Evolutionary conservation across 2,888 invertebrate genomes (phyloP), one percentile per base, ranked within the genome.

Genomic region (Dasypolia templi): DNA sequence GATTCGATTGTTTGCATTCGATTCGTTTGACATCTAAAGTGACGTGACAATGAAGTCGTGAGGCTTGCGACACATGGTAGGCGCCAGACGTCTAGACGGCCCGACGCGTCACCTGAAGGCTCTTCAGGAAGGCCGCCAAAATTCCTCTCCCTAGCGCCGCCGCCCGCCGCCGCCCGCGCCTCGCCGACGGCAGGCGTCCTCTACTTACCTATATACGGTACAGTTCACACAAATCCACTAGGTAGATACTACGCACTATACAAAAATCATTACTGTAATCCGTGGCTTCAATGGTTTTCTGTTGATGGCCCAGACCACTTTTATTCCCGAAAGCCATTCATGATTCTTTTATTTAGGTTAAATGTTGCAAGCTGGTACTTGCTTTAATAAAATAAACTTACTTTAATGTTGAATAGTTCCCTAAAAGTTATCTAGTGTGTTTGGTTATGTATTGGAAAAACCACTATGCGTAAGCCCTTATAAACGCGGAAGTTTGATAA

Each of bases 11-110:
- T 74, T 68, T 75, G 71, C 66, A 69, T 77, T 74, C 68, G 58
- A 65, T 71, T 69, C 69, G 61, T 77, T 71, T 69, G 67, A 69
- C 71, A 78, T 67, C 66, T 73, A 79, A 75, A 77, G 83, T 75
- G 76, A 67, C 66, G 80, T 84, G 72, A 83, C 80, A 81, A 86
- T 86, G 75, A 84, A 85, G 83, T 86, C 85, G 86, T 85, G 86
- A 87, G 78, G 72, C 68, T 89, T 88, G 88, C 90, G 91, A 89
- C 91, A 92, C 91, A 89, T 90, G 87, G 91, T 90, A 90, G 92
- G 92, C 92, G 93, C 92, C 93, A 93, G 93, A 91, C 92, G 93
- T 94, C 93, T 94, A 93, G 94, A 93, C 93, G 86, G 87, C 78
- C 86, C 88, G 92, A 84, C 93, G 92, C 92, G 93, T 90, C 94